Evolutionary conservation across 2,888 invertebrate species (phyloP), one percentile per base, ranked within the genome.

Genomic region (Acronicta alni): DNA sequence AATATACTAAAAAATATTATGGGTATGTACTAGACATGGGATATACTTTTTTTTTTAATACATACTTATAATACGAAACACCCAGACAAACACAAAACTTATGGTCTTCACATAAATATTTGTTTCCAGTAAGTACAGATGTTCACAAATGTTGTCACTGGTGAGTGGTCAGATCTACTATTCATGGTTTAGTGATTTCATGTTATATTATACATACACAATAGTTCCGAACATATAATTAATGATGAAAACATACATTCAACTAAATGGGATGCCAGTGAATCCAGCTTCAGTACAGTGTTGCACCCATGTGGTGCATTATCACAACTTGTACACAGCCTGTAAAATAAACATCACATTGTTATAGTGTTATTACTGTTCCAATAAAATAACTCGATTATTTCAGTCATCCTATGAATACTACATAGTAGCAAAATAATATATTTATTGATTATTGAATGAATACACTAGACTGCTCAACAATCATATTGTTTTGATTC

Each of bases 241-340:
- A 32, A n/a, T 14, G n/a, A 18, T 15, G 0, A 10, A 65, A 96
- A 97, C 91, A 97, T 97, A 94, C 99, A 99, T 90, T 99, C 99
- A 85, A 97, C 96, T 78, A 98, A 91, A 92, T 99, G 99, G 18
- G 96, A 95, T n/a, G 96, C 94, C 72, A 99, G 92, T 10, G 96
- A 95, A 87, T 99, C 99, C 79, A 99, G 94, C 91, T 99, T 99
- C 54, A 99, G 94, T 20, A 98, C 95, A 53, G 96, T 95, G 67
- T 96, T 96, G 87, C 99, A 99, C 64, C 99, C 99, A 88, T 97
- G 97, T 17, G 96, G 95, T 60, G 97, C 96, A 91, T 99, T 99
- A 95, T 99, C 98, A 95, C 99, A 99, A 82, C 96, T 96, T 77
- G 99, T 98, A 77, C 97, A 96, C 66, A 99, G 95, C 85, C 98